Evolutionary conservation across 2,797 vertebrate genomes (phyloP).

Genomic region (Pyrocephalus nanus): DNA sequence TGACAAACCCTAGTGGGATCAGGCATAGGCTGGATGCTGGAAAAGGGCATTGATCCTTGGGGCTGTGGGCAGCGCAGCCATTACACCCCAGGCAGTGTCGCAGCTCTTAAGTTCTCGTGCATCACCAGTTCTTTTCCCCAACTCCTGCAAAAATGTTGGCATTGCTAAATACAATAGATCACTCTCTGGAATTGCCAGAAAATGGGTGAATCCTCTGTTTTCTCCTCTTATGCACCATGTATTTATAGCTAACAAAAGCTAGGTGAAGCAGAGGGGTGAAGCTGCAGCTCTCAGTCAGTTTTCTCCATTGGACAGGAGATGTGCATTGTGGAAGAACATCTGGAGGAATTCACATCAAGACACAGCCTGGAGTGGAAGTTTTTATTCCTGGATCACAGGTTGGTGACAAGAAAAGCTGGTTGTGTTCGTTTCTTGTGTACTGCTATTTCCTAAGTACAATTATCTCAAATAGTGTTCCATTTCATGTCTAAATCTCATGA

Average conservation of each 20-base stretch:
- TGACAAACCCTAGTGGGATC: not conserved
- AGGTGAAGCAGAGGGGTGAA: not conserved
- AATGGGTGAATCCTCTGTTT: not conserved
- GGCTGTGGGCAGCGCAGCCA: not conserved
- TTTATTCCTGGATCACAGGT: constrained; percentile 86
- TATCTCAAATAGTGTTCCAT: not conserved
- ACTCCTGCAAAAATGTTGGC: constrained; percentile 41
- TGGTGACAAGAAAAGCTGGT: constrained; percentile 62
- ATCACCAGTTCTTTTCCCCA: not conserved
- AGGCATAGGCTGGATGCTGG: not conserved
- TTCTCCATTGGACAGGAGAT: constrained; percentile 77
- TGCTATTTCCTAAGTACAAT: not conserved
- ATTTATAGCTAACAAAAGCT: constrained; percentile 33
- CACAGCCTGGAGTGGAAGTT: constrained; percentile 87
- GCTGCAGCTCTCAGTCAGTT: not conserved
- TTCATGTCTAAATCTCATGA: not conserved
- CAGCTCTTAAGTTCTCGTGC: not conserved
- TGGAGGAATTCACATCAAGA: constrained; percentile 84
- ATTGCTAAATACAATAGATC: constrained; percentile 22
- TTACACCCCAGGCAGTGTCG: not conserved
- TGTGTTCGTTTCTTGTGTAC: constrained; percentile 11
- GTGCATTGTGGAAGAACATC: constrained; percentile 80
- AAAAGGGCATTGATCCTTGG: not conserved
- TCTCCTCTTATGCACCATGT: not conserved
- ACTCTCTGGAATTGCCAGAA: not conserved